Percentiles rank a stretch among this genome's conserved stretches.
Evolutionary conservation across 1,140 invertebrate species (phyloP).

Genomic region (Drosophila virilis): DNA sequence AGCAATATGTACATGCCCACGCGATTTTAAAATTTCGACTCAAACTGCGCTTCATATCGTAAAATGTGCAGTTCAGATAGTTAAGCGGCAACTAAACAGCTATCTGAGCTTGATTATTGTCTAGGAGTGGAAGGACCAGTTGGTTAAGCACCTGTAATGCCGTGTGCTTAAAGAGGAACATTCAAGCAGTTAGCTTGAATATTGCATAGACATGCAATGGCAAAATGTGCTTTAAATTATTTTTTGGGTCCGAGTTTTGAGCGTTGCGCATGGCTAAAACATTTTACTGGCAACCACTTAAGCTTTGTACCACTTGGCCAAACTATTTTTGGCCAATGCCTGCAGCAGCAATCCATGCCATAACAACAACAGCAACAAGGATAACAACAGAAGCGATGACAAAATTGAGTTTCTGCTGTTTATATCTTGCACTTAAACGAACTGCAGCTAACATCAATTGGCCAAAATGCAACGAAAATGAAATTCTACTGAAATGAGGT

Average conservation of each 20-base stretch:
- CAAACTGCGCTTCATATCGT: too few species aligned
- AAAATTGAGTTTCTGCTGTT: constrained; percentile 32
- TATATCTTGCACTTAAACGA: constrained; percentile 5
- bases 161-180: not conserved
- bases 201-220: not conserved
- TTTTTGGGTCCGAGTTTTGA: not conserved
- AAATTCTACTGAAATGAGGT: not conserved
- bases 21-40: too few species aligned
- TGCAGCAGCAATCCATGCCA: constrained; percentile 8
- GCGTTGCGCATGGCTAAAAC: constrained; percentile 1
- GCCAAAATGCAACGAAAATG: constrained; percentile 4
- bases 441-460: constrained; percentile 21
- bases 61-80: not conserved
- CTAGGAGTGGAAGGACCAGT: not conserved
- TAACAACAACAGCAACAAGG: not conserved
- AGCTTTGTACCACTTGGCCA: constrained; percentile 23
- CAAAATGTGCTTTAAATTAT: not conserved
- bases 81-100: not conserved
- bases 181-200: not conserved
- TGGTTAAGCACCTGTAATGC: not conserved
- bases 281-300: constrained; percentile 27
- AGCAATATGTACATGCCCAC: too few species aligned
- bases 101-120: not conserved
- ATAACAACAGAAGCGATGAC: constrained; percentile 8
- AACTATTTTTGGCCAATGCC: constrained; percentile 11